Base-by-base conservation (phyloP, 2,797 vertebrate species). In the Gymnocypris eckloni region DNA sequence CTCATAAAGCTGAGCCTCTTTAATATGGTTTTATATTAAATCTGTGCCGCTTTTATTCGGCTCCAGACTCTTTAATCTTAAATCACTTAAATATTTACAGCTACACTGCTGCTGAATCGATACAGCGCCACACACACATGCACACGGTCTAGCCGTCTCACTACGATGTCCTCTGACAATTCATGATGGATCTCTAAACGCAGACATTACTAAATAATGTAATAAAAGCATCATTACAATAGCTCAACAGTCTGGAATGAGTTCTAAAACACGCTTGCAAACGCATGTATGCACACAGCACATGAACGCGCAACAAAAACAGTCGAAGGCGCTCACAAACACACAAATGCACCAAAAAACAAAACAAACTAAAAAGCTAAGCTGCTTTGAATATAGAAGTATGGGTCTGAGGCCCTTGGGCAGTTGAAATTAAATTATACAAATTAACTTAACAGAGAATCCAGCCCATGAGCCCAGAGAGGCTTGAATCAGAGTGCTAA, bases 11-110 rank as follows among this genome's bases (percentile, higher is more conserved):
- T 28, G 56, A 86, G 59, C 22, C 79, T 64, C 67, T 75, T 86
- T 81, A 86, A 73, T 85, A 81, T 86, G 84, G 77, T n/a, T 85
- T 85, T 80, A 86, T 86, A 81, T 86, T 81, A 86, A 81, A 86
- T 86, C 56, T 73, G 69, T 50, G 78, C 33, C n/a, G 79, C 86
- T 90, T 88, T 88, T 82, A 89, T 88, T 83, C 66, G 41, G 56
- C 70, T 89, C 86, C 90, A 90, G 52, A 45, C 69, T 86, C 77
- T 81, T 70, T 83, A 70, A 75, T 76, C 67, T 83, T 52, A 69
- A 85, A 82, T 66, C 71, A 83, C 61, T 77, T 88, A 85, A 77
- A 82, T 88, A 87, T 86, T 88, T n/a, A 87, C 69, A 84, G 69
- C 75, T 83, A 80, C 78, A 28, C 67, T 84, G 75, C 69, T 86